Evolutionary conservation across 2,888 invertebrate species (phyloP).

Genomic region (Therioaphis trifolii): DNA sequence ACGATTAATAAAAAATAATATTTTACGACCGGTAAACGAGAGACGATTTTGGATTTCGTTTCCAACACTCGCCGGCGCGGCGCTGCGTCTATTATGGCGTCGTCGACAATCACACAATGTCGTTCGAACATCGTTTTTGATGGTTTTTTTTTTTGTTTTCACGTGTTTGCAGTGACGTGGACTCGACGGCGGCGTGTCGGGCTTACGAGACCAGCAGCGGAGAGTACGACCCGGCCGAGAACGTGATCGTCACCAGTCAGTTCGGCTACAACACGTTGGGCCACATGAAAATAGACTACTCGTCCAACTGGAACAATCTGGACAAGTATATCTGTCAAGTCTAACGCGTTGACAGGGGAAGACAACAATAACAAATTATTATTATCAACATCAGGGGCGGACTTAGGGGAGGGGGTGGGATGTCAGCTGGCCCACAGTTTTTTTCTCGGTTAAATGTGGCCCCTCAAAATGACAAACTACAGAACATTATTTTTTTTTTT

Average conservation of each 20-base stretch:
- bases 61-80: no score
- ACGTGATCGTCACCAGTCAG: constrained; percentile 55
- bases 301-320: constrained; percentile 67
- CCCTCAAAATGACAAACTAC: no score
- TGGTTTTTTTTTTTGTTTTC: not conserved
- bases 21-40: not conserved
- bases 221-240: constrained; percentile 26
- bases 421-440: no score
- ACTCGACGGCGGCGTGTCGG: not conserved
- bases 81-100: no score
- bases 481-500: no score
- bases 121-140: not conserved
- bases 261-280: constrained; percentile 68
- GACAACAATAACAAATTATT: no score
- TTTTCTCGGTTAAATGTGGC: no score
- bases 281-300: constrained; percentile 68
- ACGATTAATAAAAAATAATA: no score
- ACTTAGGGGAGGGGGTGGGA: no score
- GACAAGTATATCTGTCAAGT: constrained; percentile 67
- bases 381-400: no score
- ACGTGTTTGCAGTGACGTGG: constrained; percentile 20
- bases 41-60: no score
- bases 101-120: no score
- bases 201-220: constrained; percentile 18
- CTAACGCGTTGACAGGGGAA: not conserved